phyloP scores from a whole-genome alignment of 2,113 vertebrate genomes.

The Hyperopisus bebe region DNA sequence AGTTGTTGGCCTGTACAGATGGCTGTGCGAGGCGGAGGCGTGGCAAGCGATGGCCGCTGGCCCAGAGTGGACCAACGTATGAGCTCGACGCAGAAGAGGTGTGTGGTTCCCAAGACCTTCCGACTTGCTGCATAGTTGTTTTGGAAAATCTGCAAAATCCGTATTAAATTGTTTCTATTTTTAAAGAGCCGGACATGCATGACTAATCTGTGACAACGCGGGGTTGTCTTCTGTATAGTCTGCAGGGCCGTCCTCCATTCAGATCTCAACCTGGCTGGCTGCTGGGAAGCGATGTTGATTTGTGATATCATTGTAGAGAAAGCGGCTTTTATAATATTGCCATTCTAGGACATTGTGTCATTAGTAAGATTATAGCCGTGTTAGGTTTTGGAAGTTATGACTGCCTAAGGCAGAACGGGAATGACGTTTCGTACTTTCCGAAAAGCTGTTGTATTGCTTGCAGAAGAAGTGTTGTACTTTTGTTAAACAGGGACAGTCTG shows the following conservation, averaged over 20 bases:
- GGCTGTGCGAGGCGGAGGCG: background rate
- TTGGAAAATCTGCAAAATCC: background rate
- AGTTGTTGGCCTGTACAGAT: constrained; percentile 10
- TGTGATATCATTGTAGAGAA: background rate
- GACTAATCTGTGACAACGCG: background rate
- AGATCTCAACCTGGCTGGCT: background rate
- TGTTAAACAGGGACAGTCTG: background rate
- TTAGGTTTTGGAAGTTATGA: background rate
- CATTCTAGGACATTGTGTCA: background rate
- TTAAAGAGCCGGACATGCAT: background rate
- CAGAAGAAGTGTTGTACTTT: background rate
- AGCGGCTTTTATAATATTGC: background rate
- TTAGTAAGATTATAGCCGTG: background rate
- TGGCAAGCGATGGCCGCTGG: background rate
- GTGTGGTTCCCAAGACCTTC: constrained; percentile 1
- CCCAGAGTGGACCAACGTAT: constrained; percentile 11
- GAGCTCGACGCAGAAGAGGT: background rate
- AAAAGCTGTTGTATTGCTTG: background rate
- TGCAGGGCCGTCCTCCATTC: too few relatives aligned
- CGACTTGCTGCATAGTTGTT: background rate
- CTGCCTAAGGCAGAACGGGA: background rate
- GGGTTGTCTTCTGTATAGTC: background rate
- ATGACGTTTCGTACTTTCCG: background rate
- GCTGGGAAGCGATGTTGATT: background rate
- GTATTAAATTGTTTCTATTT: constrained; percentile 8